Evolutionary conservation across 2,797 vertebrate genomes (phyloP), one percentile per base, ranked within the genome.

Genomic region (Caiman crocodilus): DNA sequence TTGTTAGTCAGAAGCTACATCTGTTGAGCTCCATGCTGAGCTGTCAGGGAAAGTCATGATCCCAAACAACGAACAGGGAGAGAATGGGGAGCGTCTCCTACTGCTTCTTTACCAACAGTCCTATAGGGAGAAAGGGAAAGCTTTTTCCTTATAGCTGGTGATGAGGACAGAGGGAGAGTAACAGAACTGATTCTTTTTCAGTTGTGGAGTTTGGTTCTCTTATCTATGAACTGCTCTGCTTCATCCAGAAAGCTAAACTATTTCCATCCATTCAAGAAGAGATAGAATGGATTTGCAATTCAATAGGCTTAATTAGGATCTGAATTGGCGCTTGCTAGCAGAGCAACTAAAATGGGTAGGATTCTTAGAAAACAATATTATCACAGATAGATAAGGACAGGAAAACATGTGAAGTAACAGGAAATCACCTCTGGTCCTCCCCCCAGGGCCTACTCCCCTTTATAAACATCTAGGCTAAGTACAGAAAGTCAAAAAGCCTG

Each of bases 1-100:
- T 79, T 90, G 90, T n/a, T 76, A 95, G 86, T 84, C 90, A 91
- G 92, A n/a, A 91, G 75, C 79, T 94, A 69, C 89, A 92, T 94
- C 95, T 94, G 92, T 76, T 96, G 14, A 0, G 17, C 84, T 85
- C 84, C 57, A 82, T 30, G 55, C 73, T 80, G 35, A 13, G 35
- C 7, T 73, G 20, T 73, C 69, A 42, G 86, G 90, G 86, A 91
- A 93, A 91, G 1, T 76, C 87, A 94, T 84, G 86, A 91, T 11
- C 35, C 32, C 25, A 73, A 50, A 50, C 35, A 50, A 35, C 30
- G 50, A 7, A 84, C 87, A 94, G 82, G 67, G 73, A 92, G 85
- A 69, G 55, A 87, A 86, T 14, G 16, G 86, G 90, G 92, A 96
- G 79, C 35, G 64, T 93, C 82, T 77, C 74, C 75, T 76, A 78